Conservation (phyloP, 2,888 invertebrate species). For the Dryobota labecula region DNA sequence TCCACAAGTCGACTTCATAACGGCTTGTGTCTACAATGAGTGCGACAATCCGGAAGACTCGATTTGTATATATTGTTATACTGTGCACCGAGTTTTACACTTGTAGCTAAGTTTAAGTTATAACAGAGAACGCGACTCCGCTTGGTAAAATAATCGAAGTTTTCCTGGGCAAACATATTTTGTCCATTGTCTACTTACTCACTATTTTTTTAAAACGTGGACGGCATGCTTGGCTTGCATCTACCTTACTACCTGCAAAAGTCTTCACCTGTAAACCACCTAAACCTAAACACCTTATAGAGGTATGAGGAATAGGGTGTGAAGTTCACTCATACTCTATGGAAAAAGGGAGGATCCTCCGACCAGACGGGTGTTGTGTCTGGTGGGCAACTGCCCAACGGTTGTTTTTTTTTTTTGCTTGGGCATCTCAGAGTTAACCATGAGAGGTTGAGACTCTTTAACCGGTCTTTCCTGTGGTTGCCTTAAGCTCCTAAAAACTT, state of each 20-base stretch:
- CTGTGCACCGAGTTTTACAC: constrained; percentile 39
- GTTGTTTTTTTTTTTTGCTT: too few relatives aligned
- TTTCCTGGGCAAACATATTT: neutral
- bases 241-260: neutral
- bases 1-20: constrained; percentile 66
- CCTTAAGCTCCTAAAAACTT: too few relatives aligned
- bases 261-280: too few relatives aligned
- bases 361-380: too few relatives aligned
- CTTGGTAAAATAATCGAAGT: neutral
- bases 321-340: too few relatives aligned
- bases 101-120: constrained; percentile 21
- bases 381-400: too few relatives aligned
- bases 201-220: neutral
- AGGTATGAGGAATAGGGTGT: too few relatives aligned
- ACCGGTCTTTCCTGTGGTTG: too few relatives aligned
- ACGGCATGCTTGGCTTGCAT: accelerated
- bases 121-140: neutral
- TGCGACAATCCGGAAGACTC: constrained; percentile 65
- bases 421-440: too few relatives aligned
- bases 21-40: constrained; percentile 64
- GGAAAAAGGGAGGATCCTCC: too few relatives aligned
- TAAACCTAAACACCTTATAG: too few relatives aligned
- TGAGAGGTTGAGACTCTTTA: too few relatives aligned
- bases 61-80: constrained; percentile 62
- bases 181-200: neutral